Conservation (phyloP, 2,888 invertebrate genomes). For the Colostygia pectinataria region DNA sequence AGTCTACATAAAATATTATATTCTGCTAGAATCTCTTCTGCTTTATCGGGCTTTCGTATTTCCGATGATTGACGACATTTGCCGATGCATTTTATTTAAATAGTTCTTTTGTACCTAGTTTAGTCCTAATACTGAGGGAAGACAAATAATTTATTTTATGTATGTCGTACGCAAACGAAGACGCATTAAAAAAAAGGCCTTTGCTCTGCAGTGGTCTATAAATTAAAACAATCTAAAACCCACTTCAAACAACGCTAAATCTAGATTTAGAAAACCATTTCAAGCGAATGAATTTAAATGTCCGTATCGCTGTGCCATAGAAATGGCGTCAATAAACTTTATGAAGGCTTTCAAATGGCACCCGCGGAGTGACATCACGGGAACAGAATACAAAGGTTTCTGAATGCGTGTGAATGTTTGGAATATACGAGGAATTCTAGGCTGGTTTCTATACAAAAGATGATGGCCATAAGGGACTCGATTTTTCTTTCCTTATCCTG, state of each 20-base stretch:
- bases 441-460: constrained; percentile 5
- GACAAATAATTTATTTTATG: too few relatives aligned
- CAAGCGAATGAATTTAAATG: constrained; percentile 8
- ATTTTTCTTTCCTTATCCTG: neutral
- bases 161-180: too few relatives aligned
- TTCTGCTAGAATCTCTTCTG: too few relatives aligned
- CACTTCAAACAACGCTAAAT: neutral
- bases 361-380: constrained; percentile 11
- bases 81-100: too few relatives aligned
- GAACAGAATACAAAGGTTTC: constrained; percentile 1
- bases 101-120: too few relatives aligned
- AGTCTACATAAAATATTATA: too few relatives aligned
- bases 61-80: too few relatives aligned
- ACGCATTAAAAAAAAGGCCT: too few relatives aligned
- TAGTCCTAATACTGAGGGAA: too few relatives aligned
- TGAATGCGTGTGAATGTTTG: constrained; percentile 6
- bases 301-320: constrained; percentile 12
- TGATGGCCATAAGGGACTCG: neutral
- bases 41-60: too few relatives aligned
- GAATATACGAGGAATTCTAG: constrained; percentile 7
- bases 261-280: neutral
- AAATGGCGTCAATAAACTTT: constrained; percentile 19
- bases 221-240: neutral
- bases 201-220: neutral
- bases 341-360: constrained; percentile 16